Evolutionary conservation across 2,797 vertebrate species (phyloP), one percentile per base, ranked within the genome.

Genomic region (Oophaga sylvatica): DNA sequence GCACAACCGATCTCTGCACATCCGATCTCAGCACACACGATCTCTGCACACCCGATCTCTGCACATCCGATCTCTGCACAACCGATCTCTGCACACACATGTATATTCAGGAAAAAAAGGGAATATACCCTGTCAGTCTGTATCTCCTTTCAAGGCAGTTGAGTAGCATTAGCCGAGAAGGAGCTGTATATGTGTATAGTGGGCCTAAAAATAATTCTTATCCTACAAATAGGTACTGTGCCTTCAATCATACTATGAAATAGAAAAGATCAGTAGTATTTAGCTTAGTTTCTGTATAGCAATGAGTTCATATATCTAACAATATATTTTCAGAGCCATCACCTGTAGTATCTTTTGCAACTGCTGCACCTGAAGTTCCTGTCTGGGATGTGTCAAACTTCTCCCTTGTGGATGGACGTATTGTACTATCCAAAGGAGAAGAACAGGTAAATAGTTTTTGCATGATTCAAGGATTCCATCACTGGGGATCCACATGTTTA

Each of bases 331-430:
- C 68, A 86, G 84, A 80, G 17, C 9, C 31, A 19, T 57, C 0
- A 17, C 53, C 5, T 2, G 0, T 26, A 82, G 0, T 26, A 82
- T 3, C 91, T 92, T 0, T 93, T 92, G 0, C 93, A 94, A 93
- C 92, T 87, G 0, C 95, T 94, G 0, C 91, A 15, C 95, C 95
- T 1, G 94, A 97, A 0, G 93, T 94, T 45, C 95, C 95, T 0
- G 88, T 99, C 48, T 99, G 97, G 98, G 97, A 98, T 87, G 96
- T 99, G 2, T 95, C 92, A 90, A 95, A 92, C 91, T 97, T 97
- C 86, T 83, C 93, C 0, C 93, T 99, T 57, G 93, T 96, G 15
- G 96, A 98, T 2, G 96, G 97, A 29, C 96, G 95, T 71, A 95
- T 99, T 90, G 90, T 97, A 67, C 95, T 97, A 6, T 91, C 96